These are phyloP conservation scores for Amazona finschi DNA, from an alignment of 2,797 vertebrate genomes.

Conservation along the genomic window DNA sequence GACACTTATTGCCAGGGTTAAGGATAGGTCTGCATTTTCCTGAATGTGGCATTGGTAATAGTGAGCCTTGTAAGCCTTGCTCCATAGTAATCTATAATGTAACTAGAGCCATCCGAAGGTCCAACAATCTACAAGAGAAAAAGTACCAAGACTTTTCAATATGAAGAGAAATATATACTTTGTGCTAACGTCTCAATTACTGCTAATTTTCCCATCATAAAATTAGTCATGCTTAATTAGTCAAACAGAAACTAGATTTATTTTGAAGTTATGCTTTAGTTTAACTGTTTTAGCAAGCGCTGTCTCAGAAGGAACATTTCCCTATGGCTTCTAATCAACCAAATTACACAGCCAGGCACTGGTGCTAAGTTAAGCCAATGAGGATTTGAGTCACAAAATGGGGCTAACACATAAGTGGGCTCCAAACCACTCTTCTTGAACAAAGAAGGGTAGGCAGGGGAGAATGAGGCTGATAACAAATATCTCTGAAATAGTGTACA, in stretches of 20 bases:
- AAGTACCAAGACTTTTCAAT: slow-evolving; percentile 37
- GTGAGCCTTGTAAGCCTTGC: slow-evolving; percentile 88
- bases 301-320: slow-evolving; percentile 51
- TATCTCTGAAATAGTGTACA: slow-evolving; percentile 13
- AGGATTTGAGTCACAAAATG: slow-evolving; percentile 47
- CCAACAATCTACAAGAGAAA: slow-evolving; percentile 87
- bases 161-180: slow-evolving; percentile 57
- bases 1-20: slow-evolving; percentile 60
- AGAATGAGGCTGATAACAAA: slow-evolving; percentile 41
- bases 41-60: slow-evolving; percentile 92
- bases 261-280: slow-evolving; percentile 66
- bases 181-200: slow-evolving; percentile 65
- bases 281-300: slow-evolving; percentile 44
- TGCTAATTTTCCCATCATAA: slow-evolving; percentile 69
- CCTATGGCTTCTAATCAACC: slow-evolving; percentile 53
- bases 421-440: slow-evolving; percentile 27
- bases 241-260: slow-evolving; percentile 68
- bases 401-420: slow-evolving; percentile 25
- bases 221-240: slow-evolving; percentile 71
- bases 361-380: not conserved
- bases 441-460: slow-evolving; percentile 10
- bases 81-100: slow-evolving; percentile 97
- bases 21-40: slow-evolving; percentile 89
- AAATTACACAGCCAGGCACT: slow-evolving; percentile 26
- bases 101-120: slow-evolving; percentile 93